Conservation (phyloP, 2,113 vertebrate species). For the Hydrolagus affinis region DNA sequence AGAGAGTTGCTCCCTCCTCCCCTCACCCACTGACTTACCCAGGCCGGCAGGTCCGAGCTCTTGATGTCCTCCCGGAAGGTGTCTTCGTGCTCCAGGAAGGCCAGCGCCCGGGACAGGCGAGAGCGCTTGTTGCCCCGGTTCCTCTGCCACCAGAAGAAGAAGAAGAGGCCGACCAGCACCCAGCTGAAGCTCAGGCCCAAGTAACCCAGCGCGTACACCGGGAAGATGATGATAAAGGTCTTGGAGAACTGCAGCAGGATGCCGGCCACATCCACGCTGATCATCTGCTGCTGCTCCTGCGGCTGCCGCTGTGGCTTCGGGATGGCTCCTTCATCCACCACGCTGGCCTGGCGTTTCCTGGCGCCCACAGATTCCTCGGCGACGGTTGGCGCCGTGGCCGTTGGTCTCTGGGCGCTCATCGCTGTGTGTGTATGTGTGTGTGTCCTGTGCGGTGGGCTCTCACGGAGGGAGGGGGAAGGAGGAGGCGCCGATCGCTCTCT, state of each 20-base stretch:
- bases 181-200: slow-evolving; percentile 91
- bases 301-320: slow-evolving; percentile 34
- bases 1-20: background rate
- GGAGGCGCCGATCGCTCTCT: background rate
- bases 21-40: slow-evolving; percentile 63
- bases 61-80: slow-evolving; percentile 54
- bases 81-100: slow-evolving; percentile 79
- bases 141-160: slow-evolving; percentile 69
- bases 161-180: slow-evolving; percentile 74
- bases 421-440: slow-evolving; percentile 33
- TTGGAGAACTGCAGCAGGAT: slow-evolving; percentile 77
- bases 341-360: background rate
- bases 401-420: slow-evolving; percentile 39
- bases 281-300: slow-evolving; percentile 47
- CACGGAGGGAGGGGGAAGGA: background rate
- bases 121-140: slow-evolving; percentile 58
- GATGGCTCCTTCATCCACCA: slow-evolving; percentile 39
- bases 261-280: slow-evolving; percentile 65
- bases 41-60: slow-evolving; percentile 75
- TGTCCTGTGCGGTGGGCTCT: slow-evolving; percentile 7
- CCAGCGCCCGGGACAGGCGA: slow-evolving; percentile 65
- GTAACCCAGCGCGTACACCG: slow-evolving; percentile 82
- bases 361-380: slow-evolving; percentile 20
- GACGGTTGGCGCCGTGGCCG: slow-evolving; percentile 33
- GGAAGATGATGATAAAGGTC: slow-evolving; percentile 77